Conservation (phyloP, 2,113 vertebrate genomes). For the Elanoides forficatus region DNA sequence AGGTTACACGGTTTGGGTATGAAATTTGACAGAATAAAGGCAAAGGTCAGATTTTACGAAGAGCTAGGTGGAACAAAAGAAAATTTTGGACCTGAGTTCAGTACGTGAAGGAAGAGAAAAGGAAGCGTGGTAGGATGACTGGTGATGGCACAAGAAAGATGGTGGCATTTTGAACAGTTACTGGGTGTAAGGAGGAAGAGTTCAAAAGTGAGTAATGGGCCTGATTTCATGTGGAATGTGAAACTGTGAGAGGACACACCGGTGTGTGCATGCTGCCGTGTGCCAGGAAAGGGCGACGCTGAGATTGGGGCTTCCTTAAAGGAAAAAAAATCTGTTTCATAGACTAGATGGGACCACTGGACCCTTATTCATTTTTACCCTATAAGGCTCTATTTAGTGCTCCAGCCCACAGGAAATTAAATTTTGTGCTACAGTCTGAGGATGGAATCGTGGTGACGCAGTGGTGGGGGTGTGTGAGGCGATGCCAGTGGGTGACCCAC, state of each 20-base stretch:
- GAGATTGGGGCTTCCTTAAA: not conserved
- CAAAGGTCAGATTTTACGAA: not conserved
- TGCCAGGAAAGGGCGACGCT: not conserved
- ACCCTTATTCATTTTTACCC: not conserved
- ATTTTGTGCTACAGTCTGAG: not conserved
- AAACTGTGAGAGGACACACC: not conserved
- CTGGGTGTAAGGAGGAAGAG: not conserved
- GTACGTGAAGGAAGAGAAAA: not conserved
- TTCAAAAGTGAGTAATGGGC: not conserved
- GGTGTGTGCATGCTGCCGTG: not conserved
- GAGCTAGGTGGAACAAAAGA: not conserved
- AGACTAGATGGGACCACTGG: not conserved
- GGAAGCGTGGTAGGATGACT: not conserved
- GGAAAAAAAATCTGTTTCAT: not conserved
- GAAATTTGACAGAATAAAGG: not conserved
- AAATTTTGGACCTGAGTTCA: not conserved
- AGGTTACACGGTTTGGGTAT: not conserved
- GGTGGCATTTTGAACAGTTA: not conserved
- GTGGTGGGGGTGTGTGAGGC: not conserved
- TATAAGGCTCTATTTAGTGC: not conserved
- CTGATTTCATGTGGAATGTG: not conserved
- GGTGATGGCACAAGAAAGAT: not conserved
- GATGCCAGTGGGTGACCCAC: not conserved
- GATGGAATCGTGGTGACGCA: too few species aligned
- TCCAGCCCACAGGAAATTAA: not conserved